Evolutionary conservation across 2,888 invertebrate species (phyloP).

Genomic region (Agrilus biguttatus): DNA sequence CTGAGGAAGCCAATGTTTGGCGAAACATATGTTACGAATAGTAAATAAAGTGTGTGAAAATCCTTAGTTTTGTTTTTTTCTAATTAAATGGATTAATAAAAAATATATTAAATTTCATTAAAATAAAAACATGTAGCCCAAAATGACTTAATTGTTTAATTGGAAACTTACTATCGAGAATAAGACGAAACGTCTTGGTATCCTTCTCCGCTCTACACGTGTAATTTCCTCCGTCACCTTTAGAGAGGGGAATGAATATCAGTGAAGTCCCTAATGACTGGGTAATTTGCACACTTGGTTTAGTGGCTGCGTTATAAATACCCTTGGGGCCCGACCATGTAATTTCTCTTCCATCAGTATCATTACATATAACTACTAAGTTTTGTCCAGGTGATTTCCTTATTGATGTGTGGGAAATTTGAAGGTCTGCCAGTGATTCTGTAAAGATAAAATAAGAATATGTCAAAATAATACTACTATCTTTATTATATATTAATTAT

Average conservation of each 20-base stretch:
- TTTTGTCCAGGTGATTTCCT: slow-evolving; percentile 9
- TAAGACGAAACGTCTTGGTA: slow-evolving; percentile 15
- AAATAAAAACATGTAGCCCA: no score
- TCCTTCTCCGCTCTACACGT: slow-evolving; percentile 39
- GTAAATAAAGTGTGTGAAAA: no score
- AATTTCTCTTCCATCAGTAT: slow-evolving; percentile 13
- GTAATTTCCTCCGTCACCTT: slow-evolving; percentile 42
- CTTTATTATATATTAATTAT: no score
- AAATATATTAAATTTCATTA: no score
- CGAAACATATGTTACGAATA: no score
- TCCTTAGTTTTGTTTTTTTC: no score
- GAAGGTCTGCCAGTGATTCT: no score
- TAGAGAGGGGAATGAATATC: slow-evolving; percentile 34
- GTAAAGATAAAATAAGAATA: no score
- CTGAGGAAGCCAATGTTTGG: no score
- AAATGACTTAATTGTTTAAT: background rate
- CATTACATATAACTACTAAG: slow-evolving; percentile 18
- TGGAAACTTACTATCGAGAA: slow-evolving; percentile 17
- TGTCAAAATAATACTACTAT: no score
- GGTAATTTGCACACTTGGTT: slow-evolving; percentile 16
- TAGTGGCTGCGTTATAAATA: slow-evolving; percentile 15
- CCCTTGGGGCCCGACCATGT: slow-evolving; percentile 18
- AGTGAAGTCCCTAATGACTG: slow-evolving; percentile 18
- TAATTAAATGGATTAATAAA: no score
- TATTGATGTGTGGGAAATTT: no score